Conservation (phyloP, 2,888 invertebrate species). For the Protonemura montana region DNA sequence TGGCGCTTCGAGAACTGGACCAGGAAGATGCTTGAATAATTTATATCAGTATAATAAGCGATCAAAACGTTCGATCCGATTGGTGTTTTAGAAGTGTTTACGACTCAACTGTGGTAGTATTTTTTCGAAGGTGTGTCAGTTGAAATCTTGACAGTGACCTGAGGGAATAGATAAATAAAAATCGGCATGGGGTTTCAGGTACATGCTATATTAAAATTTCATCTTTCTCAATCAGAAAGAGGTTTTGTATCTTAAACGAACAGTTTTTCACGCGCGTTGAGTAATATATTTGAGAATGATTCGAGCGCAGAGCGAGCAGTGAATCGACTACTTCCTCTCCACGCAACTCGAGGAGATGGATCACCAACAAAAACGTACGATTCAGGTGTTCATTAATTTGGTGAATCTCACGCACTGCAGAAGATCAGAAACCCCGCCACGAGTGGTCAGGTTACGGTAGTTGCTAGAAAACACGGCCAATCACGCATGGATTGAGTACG, state of each 20-base stretch:
- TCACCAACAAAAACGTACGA: slow-evolving; percentile 4
- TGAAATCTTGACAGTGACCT: slow-evolving; percentile 13
- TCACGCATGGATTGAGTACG: not conserved
- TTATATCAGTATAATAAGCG: slow-evolving; percentile 12
- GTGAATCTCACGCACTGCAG: not conserved
- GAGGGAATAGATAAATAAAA: not conserved
- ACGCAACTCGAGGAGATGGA: not conserved
- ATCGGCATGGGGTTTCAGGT: slow-evolving; percentile 21
- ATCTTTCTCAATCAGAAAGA: slow-evolving; percentile 12
- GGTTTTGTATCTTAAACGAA: not conserved
- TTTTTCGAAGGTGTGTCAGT: slow-evolving; percentile 25
- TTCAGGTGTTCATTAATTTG: slow-evolving; percentile 15
- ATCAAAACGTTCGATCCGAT: not conserved
- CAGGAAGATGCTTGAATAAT: slow-evolving; percentile 7
- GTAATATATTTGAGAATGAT: not conserved
- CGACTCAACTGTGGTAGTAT: slow-evolving; percentile 12
- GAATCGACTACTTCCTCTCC: not conserved
- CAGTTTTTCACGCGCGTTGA: not conserved
- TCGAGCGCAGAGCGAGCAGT: not conserved
- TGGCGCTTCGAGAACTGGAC: not conserved
- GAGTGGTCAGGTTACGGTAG: slow-evolving; percentile 9
- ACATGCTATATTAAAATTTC: not conserved
- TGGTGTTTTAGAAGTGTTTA: slow-evolving; percentile 5
- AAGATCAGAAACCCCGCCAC: slow-evolving; percentile 18
- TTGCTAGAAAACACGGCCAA: not conserved